phyloP scores from a whole-genome alignment of 64 coral and sea anemone species.

The Hydrozoanthus tunicans region DNA sequence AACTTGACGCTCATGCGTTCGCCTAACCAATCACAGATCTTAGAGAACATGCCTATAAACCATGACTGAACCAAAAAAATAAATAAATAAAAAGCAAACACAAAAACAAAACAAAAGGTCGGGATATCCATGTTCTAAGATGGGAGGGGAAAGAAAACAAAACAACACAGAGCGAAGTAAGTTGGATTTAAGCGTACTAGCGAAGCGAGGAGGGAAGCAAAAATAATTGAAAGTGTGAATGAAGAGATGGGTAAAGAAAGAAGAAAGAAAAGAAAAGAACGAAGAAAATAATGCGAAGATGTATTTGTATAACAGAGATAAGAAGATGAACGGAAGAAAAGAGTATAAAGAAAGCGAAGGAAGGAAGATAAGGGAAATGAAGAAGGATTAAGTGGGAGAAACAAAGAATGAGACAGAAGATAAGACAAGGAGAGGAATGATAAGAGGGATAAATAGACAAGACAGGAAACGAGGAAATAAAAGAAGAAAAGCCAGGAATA shows the following conservation, averaged over 20 bases:
- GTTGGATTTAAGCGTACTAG: too few species aligned
- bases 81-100: neutral
- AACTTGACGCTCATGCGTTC: conserved; percentile 53
- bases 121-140: neutral
- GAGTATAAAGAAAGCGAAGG: too few species aligned
- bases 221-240: too few species aligned
- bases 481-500: neutral
- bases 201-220: too few species aligned
- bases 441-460: neutral
- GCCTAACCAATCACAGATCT: conserved; percentile 43
- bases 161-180: neutral
- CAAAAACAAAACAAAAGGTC: neutral
- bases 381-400: too few species aligned
- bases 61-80: conserved; percentile 1
- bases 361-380: too few species aligned
- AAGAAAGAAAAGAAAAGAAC: too few species aligned
- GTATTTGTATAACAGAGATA: too few species aligned
- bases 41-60: conserved; percentile 47
- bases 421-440: neutral
- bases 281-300: too few species aligned
- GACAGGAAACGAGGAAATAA: neutral
- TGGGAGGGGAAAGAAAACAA: neutral
- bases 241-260: too few species aligned
- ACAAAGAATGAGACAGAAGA: too few species aligned
- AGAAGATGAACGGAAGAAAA: too few species aligned